Percentiles rank a stretch among this genome's conserved stretches.
Conservation (phyloP, 2,797 vertebrate genomes). For the Centropyge bicolor region DNA sequence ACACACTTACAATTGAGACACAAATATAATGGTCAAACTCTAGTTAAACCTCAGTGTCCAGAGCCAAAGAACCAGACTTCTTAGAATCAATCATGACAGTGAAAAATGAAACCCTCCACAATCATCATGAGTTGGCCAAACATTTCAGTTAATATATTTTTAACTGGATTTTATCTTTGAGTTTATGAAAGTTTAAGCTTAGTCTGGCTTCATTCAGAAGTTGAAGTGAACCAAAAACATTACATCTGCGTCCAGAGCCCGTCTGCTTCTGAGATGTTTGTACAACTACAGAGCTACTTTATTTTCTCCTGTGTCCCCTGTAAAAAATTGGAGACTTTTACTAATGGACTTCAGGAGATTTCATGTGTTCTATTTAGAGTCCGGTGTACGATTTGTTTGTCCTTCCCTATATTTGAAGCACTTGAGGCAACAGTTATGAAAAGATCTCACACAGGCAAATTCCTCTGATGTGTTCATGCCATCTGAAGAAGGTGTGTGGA, state of each 20-base stretch:
- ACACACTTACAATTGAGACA: background rate
- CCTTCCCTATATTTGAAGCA: slow-evolving; percentile 48
- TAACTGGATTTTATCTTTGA: background rate
- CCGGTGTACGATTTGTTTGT: slow-evolving; percentile 11
- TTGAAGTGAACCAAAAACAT: slow-evolving; percentile 3
- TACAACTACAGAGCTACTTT: slow-evolving; percentile 9
- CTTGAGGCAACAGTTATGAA: slow-evolving; percentile 33
- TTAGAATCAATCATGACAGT: background rate
- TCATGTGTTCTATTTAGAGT: slow-evolving; percentile 20
- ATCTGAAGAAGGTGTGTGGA: too few species aligned
- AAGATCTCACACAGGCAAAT: background rate
- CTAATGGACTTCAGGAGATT: background rate
- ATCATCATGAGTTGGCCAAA: background rate
- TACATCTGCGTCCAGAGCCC: slow-evolving; percentile 31
- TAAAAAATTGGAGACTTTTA: slow-evolving; percentile 29
- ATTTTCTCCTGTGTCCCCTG: slow-evolving; percentile 6
- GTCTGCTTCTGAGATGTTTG: slow-evolving; percentile 17
- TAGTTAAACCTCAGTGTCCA: background rate
- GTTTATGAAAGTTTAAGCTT: background rate
- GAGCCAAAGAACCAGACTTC: background rate
- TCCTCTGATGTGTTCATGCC: slow-evolving; percentile 11
- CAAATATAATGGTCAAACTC: background rate
- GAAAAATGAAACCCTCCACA: background rate
- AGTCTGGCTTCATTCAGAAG: background rate
- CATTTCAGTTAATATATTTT: background rate